Base-by-base conservation (phyloP, 1,140 invertebrate species). In the Brachionus paranguensis region DNA sequence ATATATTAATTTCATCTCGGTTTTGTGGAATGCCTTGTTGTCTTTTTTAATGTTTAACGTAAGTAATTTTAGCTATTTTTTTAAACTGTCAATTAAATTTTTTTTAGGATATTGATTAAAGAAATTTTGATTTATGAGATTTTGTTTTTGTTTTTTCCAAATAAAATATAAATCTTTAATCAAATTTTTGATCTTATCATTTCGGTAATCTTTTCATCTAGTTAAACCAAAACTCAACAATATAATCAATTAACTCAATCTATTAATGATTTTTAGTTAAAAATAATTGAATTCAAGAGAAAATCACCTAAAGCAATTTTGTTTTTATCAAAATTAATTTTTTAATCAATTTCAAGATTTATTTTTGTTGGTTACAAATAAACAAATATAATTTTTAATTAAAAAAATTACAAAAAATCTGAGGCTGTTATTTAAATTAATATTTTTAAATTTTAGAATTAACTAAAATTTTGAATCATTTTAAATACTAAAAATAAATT, bases 11-110 rank as follows among this genome's bases (percentile, higher is more conserved):
- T 60, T 81, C 20, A 4, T 81, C n/a, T 60, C 78, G 12, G 53
- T 81, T 45, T 64, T 81, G 41, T 81, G 78, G 78, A 81, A 81
- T 29, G 78, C 78, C 20, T 43, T 81, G 8, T 37, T 81, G 8
- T 81, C 72, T 10, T 76, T 50, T 27, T 50, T 76, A 50, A 76
- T 76, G 72, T 76, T 76, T 11, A 76, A 50, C 24, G 72, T 76
- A 76, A 76, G 45, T 37, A 41, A 20, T 68, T 41, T 72, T 27
- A 29, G 8, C 0, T 29, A 29, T 27, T 50, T 50, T 50, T 76
- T 76, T 76, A 1, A 24, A 74, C 20, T 20, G 24, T 24, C 1
- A 24, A 0, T 74, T 20, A 74, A 20, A 45, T 50, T 76, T 29
- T 50, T 76, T 76, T 76, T 29, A 76, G 72, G 45, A 76, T 33